Evolutionary conservation across 2,888 invertebrate species (phyloP).

Genomic region (Philaethria dido): DNA sequence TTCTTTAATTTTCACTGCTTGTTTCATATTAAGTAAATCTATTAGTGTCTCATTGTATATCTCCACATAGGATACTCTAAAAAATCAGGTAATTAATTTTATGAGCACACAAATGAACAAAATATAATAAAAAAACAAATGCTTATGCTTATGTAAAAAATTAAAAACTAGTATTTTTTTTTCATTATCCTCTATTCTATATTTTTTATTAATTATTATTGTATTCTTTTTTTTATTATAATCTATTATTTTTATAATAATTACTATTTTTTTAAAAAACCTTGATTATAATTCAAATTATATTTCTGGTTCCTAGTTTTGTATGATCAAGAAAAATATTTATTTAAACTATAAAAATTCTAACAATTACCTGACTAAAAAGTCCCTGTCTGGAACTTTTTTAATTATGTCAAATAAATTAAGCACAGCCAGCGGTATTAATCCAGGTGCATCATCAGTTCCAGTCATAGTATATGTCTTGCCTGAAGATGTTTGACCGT

Average conservation of each 20-base stretch:
- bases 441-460: conserved; percentile 86
- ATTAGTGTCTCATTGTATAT: conserved; percentile 94
- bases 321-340: not conserved
- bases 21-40: conserved; percentile 87
- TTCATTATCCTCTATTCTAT: too few species aligned
- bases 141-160: too few species aligned
- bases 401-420: conserved; percentile 88
- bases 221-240: too few species aligned
- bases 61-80: conserved; percentile 93
- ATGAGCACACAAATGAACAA: too few species aligned
- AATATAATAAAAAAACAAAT: too few species aligned
- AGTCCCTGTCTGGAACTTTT: conserved; percentile 86
- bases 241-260: too few species aligned
- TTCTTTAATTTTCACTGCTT: conserved; percentile 86
- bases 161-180: too few species aligned
- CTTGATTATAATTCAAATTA: too few species aligned
- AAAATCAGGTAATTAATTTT: too few species aligned
- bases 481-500: conserved; percentile 96
- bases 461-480: conserved; percentile 95
- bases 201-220: too few species aligned
- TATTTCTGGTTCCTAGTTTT: too few species aligned
- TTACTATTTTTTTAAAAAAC: too few species aligned
- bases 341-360: not conserved
- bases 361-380: conserved; percentile 85
- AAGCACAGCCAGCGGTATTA: conserved; percentile 88